These are phyloP conservation scores for Stenchaetothrips biformis DNA, from an alignment of 2,888 invertebrate species.

Conservation along the genomic window DNA sequence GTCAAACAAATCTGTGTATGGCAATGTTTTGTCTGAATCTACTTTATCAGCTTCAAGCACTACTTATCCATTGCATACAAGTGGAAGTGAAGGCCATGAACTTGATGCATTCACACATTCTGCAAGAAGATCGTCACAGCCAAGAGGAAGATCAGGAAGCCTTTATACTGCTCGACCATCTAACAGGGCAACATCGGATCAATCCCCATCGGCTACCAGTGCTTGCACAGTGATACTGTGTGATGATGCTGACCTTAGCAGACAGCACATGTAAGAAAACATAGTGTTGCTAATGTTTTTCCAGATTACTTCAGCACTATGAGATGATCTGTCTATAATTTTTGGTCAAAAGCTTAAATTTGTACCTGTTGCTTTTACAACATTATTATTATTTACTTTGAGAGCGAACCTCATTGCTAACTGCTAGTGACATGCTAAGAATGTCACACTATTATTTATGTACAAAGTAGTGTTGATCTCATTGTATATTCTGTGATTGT, in stretches of 20 bases:
- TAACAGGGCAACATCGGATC: slow-evolving; percentile 48
- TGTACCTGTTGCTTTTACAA: no score
- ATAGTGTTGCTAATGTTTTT: not conserved
- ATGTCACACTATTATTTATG: not conserved
- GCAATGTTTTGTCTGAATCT: slow-evolving; percentile 43
- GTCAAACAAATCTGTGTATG: slow-evolving; percentile 33
- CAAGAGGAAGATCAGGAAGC: slow-evolving; percentile 36
- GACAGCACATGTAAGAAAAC: not conserved
- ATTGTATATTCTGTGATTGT: not conserved
- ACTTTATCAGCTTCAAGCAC: slow-evolving; percentile 46
- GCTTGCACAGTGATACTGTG: slow-evolving; percentile 61
- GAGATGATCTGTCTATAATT: no score
- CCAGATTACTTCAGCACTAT: no score
- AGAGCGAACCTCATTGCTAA: no score
- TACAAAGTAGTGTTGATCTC: not conserved
- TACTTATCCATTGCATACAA: slow-evolving; percentile 44
- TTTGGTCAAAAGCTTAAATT: no score
- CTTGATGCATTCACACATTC: slow-evolving; percentile 42
- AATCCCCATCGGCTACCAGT: slow-evolving; percentile 59
- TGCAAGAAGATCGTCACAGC: slow-evolving; percentile 39
- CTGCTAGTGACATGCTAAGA: no score
- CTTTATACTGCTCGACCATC: slow-evolving; percentile 49
- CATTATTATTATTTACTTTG: no score
- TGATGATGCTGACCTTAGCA: slow-evolving; percentile 50
- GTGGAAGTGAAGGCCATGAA: slow-evolving; percentile 41